Percentiles rank a stretch among this genome's conserved stretches.
Conservation (phyloP, 1,140 invertebrate species). For the Brachystomella parvula region DNA sequence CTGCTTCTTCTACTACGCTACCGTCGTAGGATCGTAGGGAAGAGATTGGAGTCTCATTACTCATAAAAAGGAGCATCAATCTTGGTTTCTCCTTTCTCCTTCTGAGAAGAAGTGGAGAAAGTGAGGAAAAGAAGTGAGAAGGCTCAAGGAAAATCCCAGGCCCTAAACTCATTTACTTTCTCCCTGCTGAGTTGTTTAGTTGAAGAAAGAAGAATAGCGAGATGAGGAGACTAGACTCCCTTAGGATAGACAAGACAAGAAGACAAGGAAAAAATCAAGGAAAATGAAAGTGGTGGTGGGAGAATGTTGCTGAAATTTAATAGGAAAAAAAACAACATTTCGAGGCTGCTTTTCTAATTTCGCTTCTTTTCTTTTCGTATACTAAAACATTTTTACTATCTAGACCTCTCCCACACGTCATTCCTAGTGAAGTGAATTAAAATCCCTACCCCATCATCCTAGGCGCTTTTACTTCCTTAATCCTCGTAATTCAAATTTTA, state of each 20-base stretch:
- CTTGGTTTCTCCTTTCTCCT: not conserved
- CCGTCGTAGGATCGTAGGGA: not conserved
- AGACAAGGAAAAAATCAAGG: not conserved
- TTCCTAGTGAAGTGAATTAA: too few relatives aligned
- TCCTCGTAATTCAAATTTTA: too few relatives aligned
- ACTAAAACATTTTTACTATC: too few relatives aligned
- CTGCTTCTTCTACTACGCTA: too few relatives aligned
- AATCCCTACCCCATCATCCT: too few relatives aligned
- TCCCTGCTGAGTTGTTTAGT: conserved; percentile 7
- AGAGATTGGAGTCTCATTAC: not conserved
- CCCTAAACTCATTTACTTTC: not conserved
- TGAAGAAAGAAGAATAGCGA: not conserved
- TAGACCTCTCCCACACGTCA: too few relatives aligned
- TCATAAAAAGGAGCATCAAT: not conserved
- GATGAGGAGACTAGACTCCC: too few relatives aligned
- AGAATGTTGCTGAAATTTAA: not conserved
- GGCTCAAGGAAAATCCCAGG: not conserved
- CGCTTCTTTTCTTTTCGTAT: too few relatives aligned
- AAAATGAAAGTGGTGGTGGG: not conserved
- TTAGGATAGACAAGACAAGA: not conserved
- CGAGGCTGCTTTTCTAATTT: too few relatives aligned
- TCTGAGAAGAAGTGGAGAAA: not conserved
- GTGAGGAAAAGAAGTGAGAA: not conserved
- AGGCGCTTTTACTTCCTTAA: too few relatives aligned
- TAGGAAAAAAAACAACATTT: not conserved